Evolutionary conservation across 2,888 invertebrate species (phyloP).

Genomic region (Lymantria dispar): DNA sequence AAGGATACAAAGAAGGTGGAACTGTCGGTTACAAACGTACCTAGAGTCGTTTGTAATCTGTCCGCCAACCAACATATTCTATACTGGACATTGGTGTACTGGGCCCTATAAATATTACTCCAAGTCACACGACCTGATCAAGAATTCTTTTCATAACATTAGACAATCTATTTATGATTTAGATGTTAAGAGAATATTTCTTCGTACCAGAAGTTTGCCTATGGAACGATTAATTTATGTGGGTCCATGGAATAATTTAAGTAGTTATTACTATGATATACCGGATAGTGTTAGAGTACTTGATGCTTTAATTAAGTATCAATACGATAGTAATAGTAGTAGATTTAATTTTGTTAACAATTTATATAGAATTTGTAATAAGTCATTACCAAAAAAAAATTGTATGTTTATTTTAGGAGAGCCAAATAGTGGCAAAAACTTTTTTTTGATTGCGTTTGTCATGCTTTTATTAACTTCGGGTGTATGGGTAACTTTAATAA

Average conservation of each 20-base stretch:
- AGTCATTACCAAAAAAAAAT: slow-evolving; percentile 6
- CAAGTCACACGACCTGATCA: slow-evolving; percentile 3
- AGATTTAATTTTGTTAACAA: not conserved
- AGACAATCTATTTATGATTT: slow-evolving; percentile 3
- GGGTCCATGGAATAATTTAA: too few relatives aligned
- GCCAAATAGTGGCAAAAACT: slow-evolving; percentile 12
- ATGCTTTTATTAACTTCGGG: slow-evolving; percentile 12
- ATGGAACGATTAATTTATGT: slow-evolving; percentile 7
- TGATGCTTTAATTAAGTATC: not conserved
- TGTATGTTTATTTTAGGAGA: slow-evolving; percentile 9
- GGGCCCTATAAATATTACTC: slow-evolving; percentile 5
- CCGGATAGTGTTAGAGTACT: not conserved
- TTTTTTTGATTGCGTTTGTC: slow-evolving; percentile 10
- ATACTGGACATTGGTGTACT: slow-evolving; percentile 6
- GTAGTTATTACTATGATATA: too few relatives aligned
- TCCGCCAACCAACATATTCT: slow-evolving; percentile 3
- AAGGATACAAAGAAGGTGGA: slow-evolving; percentile 2
- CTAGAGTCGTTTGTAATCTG: slow-evolving; percentile 2
- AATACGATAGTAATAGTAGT: too few relatives aligned
- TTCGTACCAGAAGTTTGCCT: slow-evolving; percentile 1
- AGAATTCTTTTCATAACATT: slow-evolving; percentile 5
- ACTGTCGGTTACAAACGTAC: too few relatives aligned
- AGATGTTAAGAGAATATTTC: slow-evolving; percentile 1
- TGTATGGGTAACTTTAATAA: slow-evolving; percentile 11
- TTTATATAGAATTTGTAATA: not conserved